Conservation (phyloP, 2,888 invertebrate genomes). For the Opisthograptis luteolata region DNA sequence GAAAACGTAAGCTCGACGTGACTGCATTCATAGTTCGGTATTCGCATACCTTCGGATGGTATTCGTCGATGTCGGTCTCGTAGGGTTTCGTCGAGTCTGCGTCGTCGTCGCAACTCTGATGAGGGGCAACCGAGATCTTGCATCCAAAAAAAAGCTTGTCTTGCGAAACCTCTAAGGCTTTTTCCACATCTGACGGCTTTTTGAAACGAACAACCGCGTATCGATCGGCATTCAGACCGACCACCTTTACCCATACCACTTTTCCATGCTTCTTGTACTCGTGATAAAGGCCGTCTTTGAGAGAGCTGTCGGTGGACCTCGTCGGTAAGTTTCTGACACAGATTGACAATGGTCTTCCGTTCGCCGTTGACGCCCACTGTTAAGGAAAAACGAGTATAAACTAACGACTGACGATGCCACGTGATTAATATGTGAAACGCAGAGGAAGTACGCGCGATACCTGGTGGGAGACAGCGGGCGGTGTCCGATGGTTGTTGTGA, state of each 20-base stretch:
- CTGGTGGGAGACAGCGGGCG: constrained; percentile 61
- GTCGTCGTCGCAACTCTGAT: constrained; percentile 95
- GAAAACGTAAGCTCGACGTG: constrained; percentile 19
- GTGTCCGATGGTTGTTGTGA: constrained; percentile 62
- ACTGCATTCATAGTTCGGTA: constrained; percentile 28
- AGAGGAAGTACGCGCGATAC: constrained; percentile 32
- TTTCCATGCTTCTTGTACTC: constrained; percentile 99
- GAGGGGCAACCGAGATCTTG: constrained; percentile 97
- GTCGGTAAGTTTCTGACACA: constrained; percentile 96
- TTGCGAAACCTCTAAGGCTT: constrained; percentile 97
- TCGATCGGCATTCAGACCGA: constrained; percentile 95
- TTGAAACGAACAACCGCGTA: constrained; percentile 97
- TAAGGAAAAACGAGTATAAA: constrained; percentile 35
- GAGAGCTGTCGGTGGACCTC: constrained; percentile 95
- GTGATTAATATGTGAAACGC: neutral
- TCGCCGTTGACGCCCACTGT: constrained; percentile 87
- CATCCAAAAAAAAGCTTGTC: constrained; percentile 98
- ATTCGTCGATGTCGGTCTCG: constrained; percentile 98
- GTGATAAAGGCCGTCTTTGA: constrained; percentile 98
- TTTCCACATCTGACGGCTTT: constrained; percentile 98
- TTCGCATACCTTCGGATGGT: constrained; percentile 91
- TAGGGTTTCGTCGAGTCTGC: constrained; percentile 94
- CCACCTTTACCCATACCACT: constrained; percentile 97
- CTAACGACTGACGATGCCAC: neutral
- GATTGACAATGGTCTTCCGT: constrained; percentile 91